Percentiles rank a stretch among this genome's conserved stretches.
Conservation (phyloP, 2,113 vertebrate genomes). For the Xiphorhynchus elegans region DNA sequence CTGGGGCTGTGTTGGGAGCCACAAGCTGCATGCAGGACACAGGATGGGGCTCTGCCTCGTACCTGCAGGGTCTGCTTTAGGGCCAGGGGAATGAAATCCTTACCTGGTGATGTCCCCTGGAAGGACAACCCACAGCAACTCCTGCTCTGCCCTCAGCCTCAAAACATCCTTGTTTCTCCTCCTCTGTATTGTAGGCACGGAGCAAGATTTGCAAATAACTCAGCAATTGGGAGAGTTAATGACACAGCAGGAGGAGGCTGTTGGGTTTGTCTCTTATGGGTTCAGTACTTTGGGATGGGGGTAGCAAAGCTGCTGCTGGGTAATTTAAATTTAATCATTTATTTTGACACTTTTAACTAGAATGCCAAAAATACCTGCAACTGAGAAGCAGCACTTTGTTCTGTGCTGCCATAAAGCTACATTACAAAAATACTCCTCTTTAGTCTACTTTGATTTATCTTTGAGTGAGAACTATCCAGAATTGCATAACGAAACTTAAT, state of each 20-base stretch:
- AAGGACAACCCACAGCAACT: not conserved
- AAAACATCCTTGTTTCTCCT: not conserved
- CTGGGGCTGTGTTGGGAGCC: fast-evolving
- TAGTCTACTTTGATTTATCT: conserved; percentile 23
- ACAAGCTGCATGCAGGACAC: fast-evolving
- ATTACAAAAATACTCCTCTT: not conserved
- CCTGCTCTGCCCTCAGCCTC: not conserved
- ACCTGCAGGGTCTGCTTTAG: fast-evolving
- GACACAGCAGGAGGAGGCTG: conserved; percentile 1
- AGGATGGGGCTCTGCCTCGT: fast-evolving
- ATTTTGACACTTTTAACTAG: conserved; percentile 55
- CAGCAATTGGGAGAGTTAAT: not conserved
- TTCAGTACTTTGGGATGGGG: not conserved
- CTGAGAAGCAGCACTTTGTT: not conserved
- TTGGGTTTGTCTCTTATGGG: not conserved
- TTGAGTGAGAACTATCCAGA: not conserved
- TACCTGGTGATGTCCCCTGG: not conserved
- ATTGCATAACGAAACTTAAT: not conserved
- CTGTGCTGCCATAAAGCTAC: not conserved
- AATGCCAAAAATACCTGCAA: conserved; percentile 21
- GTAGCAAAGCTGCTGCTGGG: not conserved
- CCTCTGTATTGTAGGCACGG: not conserved
- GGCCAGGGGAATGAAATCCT: not conserved
- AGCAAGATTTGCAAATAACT: not conserved
- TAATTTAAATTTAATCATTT: conserved; percentile 47